Evolutionary conservation across 2,888 invertebrate genomes (phyloP).

Genomic region (Cerceris ruficornis): DNA sequence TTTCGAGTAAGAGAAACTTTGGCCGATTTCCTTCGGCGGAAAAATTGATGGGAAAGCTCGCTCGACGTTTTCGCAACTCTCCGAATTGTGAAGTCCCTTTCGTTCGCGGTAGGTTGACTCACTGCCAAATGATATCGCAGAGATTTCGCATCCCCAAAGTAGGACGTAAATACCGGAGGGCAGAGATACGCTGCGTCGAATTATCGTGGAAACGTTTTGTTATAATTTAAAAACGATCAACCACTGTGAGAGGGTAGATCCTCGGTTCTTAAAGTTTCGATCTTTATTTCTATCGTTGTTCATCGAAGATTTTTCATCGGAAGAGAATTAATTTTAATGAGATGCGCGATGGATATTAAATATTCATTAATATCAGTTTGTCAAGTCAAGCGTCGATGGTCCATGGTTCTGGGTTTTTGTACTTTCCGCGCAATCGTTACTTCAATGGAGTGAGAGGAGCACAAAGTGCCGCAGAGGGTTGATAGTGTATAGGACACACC

Average conservation of each 20-base stretch:
- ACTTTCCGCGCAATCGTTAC: conserved; percentile 30
- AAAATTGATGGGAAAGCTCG: conserved; percentile 34
- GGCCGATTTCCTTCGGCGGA: conserved; percentile 23
- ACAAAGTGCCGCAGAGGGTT: conserved; percentile 33
- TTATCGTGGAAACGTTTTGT: too few relatives aligned
- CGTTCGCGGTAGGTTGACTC: background rate
- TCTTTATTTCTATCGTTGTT: too few relatives aligned
- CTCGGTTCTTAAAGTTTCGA: too few relatives aligned
- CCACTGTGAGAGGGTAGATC: too few relatives aligned
- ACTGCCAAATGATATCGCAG: background rate
- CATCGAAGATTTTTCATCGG: too few relatives aligned
- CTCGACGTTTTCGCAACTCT: conserved; percentile 6
- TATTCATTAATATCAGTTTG: conserved; percentile 36
- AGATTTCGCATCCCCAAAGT: background rate
- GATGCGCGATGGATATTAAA: conserved; percentile 27
- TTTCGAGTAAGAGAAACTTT: conserved; percentile 8
- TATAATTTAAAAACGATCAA: too few relatives aligned
- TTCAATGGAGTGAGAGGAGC: background rate
- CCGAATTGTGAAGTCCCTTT: background rate
- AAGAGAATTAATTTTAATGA: too few relatives aligned
- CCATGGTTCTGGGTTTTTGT: too few relatives aligned
- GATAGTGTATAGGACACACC: conserved; percentile 22
- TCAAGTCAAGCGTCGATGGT: background rate
- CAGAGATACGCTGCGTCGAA: too few relatives aligned
- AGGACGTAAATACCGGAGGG: background rate